Base-by-base conservation (phyloP, 2,113 vertebrate genomes). In the Mesitornis unicolor region DNA sequence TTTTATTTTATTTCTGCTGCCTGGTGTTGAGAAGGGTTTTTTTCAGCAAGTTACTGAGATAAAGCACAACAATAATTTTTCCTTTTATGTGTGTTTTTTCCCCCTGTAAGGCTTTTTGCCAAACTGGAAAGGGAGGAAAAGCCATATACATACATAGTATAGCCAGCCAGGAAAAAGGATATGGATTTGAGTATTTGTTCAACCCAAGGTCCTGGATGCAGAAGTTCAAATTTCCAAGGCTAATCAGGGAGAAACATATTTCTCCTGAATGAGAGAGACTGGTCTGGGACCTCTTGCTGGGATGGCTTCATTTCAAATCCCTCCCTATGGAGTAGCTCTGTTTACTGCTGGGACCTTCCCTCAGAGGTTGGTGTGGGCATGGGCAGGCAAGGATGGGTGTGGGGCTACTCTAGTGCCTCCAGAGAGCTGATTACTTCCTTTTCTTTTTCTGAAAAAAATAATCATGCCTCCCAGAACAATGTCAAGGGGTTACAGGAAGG, bases 101-200 rank as follows among this genome's bases (percentile, higher is more conserved):
- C 19, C 31, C 10, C 68, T 68, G 20, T 7, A 38, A 36, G 54
- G 60, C 68, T 81, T 83, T 79, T 42, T 95, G 79, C 73, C 84
- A 94, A 42, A 51, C 15, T 56, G 29, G 28, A 25, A 71, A 60
- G 48, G 24, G 21, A 67, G 31, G 51, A 70, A 93, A 93, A 16
- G 19, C 13, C 16, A 22, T 61, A 70, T 36, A 43, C 9, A 25
- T 35, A 43, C 19, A 59, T 9, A 40, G 25, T 25, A 78, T 21
- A 86, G 35, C 25, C 47, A 64, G 40, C 38, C 56, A 92, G 74
- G 59, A 90, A 87, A 87, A 93, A 76, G 28, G 71, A 89, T 89
- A 45, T 91, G 50, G 57, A 88, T 91, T 88, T 43, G 50, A 36
- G 15, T 76, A 60, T 89, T 86, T 86, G 64, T 88, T 94, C 71